A percentile compares a stretch with the other conserved stretches of the same genome.
These are phyloP conservation scores for Gallinago solitaria DNA, from an alignment of 2,797 vertebrate genomes.

Conservation along the genomic window DNA sequence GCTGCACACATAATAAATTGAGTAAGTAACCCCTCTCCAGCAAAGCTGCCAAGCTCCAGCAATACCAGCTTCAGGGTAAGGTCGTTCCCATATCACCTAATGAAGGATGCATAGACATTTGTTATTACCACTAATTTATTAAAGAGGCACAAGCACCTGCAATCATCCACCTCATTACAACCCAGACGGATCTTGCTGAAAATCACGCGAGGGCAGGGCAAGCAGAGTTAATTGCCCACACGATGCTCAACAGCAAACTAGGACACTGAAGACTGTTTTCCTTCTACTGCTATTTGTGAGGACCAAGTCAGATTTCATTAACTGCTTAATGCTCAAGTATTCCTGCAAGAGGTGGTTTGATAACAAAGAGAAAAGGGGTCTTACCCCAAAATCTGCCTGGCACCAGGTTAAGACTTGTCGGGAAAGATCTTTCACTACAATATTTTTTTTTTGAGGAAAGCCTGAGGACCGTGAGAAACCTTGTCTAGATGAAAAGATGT, in stretches of 20 bases:
- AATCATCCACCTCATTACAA: conserved; percentile 42
- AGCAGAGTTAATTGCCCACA: conserved; percentile 30
- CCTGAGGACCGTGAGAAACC: neutral
- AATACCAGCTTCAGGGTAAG: neutral
- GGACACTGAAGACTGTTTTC: neutral
- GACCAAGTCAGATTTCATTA: conserved; percentile 12
- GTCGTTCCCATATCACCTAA: neutral
- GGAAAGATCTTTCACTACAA: neutral
- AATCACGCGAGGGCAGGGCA: neutral
- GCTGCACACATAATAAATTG: neutral
- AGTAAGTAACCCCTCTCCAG: neutral
- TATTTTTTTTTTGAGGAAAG: neutral
- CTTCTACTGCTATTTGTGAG: neutral
- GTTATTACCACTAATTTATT: conserved; percentile 47
- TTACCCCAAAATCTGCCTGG: neutral
- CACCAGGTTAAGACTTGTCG: neutral
- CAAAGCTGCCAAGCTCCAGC: conserved; percentile 7
- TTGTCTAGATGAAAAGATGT: neutral
- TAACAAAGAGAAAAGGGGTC: neutral
- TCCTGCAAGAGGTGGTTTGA: neutral
- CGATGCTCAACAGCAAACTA: neutral
- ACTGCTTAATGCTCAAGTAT: neutral
- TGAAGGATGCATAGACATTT: conserved; percentile 25
- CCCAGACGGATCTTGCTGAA: neutral
- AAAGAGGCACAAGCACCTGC: conserved; percentile 11